phyloP scores from a whole-genome alignment of 2,113 vertebrate genomes.

The Cettia cetti region DNA sequence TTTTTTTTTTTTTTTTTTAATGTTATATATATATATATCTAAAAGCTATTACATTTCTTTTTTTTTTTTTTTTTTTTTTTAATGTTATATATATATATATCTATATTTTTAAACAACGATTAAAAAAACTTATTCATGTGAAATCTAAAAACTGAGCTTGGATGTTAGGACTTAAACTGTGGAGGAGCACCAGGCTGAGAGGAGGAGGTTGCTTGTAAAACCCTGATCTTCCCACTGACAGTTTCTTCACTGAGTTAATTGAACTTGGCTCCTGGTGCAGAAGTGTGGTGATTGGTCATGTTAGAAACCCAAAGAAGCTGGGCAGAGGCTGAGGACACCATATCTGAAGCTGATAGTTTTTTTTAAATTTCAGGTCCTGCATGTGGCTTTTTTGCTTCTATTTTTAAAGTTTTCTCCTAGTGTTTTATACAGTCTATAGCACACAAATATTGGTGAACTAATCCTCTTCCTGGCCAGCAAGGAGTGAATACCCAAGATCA shows the following conservation, averaged over 20 bases:
- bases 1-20: no score
- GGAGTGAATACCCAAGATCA: background rate
- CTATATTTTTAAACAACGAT: background rate
- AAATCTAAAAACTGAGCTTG: background rate
- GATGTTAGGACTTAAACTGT: background rate
- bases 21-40: no score
- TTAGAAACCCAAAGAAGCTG: background rate
- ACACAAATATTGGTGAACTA: background rate
- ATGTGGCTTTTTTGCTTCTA: accelerated
- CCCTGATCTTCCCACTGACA: background rate
- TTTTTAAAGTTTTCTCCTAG: background rate
- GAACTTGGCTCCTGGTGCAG: background rate
- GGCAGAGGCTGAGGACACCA: background rate
- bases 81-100: no score
- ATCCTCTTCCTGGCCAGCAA: background rate
- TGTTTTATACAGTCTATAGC: background rate
- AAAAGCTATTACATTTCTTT: no score
- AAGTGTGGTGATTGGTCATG: background rate
- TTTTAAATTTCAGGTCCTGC: background rate
- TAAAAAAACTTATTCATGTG: accelerated
- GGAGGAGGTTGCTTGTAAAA: background rate
- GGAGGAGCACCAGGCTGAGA: background rate
- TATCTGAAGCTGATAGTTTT: background rate
- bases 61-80: no score
- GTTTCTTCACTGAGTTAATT: background rate